A percentile compares a stretch with the other conserved stretches of the same genome.
Conservation (phyloP, 2,113 vertebrate species). For the Sturnus vulgaris region DNA sequence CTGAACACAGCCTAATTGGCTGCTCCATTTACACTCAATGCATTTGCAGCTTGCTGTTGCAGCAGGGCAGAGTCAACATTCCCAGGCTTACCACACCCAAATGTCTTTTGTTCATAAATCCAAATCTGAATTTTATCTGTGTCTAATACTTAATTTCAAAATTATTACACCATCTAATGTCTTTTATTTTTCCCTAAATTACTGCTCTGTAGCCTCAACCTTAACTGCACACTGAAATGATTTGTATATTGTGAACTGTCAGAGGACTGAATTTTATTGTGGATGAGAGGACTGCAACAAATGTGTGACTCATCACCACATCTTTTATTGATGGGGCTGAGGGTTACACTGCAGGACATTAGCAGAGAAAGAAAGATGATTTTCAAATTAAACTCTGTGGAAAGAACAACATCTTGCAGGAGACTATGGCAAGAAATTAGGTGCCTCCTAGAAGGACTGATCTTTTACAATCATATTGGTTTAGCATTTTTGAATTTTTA, state of each 20-base stretch:
- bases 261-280: not conserved
- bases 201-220: not conserved
- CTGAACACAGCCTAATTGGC: not conserved
- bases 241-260: slow-evolving; percentile 39
- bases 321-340: slow-evolving; percentile 57
- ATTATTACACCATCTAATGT: not conserved
- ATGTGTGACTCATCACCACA: slow-evolving; percentile 44
- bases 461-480: not conserved
- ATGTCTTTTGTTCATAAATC: not conserved
- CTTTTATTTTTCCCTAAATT: not conserved
- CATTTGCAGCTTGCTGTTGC: not conserved
- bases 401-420: not conserved
- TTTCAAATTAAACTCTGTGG: slow-evolving; percentile 33
- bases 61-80: not conserved
- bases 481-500: not conserved
- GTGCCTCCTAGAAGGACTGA: not conserved
- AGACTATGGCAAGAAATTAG: not conserved
- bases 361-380: slow-evolving; percentile 24
- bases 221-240: not conserved
- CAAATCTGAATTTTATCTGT: not conserved
- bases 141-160: not conserved
- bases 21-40: not conserved
- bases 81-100: not conserved
- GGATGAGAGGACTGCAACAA: not conserved
- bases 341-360: slow-evolving; percentile 21